phyloP scores from a whole-genome alignment of 2,888 invertebrate genomes.

The Eupeodes latifasciatus region DNA sequence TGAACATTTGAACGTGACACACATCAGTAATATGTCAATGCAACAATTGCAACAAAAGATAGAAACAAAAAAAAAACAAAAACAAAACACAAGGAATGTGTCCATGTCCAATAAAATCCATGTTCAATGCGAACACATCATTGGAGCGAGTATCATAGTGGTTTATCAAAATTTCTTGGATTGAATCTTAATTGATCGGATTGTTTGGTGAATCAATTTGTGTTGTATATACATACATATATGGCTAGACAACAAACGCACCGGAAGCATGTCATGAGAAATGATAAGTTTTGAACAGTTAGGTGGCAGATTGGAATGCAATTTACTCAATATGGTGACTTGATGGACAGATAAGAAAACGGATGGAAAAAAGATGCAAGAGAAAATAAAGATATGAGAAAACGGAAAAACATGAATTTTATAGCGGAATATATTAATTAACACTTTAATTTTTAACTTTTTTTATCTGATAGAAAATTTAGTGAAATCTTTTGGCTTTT shows the following conservation, averaged over 20 bases:
- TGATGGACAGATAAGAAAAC: background rate
- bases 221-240: conserved; percentile 6
- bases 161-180: conserved; percentile 67
- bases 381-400: background rate
- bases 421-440: background rate
- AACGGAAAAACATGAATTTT: background rate
- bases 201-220: conserved; percentile 33
- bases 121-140: background rate
- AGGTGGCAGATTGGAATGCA: conserved; percentile 68
- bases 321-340: conserved; percentile 30
- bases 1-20: conserved; percentile 67
- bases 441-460: background rate
- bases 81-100: conserved; percentile 16
- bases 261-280: conserved; percentile 73
- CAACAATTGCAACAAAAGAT: conserved; percentile 18
- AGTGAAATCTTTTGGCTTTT: background rate
- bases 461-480: background rate
- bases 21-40: conserved; percentile 59
- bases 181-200: conserved; percentile 73
- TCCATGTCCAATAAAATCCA: too few species aligned
- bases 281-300: conserved; percentile 72
- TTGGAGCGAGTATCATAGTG: background rate
- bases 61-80: background rate
- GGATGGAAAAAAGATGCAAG: conserved; percentile 9
- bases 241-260: conserved; percentile 60